Percentiles rank a stretch among this genome's conserved stretches.
These are phyloP conservation scores for Pharmacophagus antenor DNA, from an alignment of 2,888 invertebrate species.

Conservation along the genomic window DNA sequence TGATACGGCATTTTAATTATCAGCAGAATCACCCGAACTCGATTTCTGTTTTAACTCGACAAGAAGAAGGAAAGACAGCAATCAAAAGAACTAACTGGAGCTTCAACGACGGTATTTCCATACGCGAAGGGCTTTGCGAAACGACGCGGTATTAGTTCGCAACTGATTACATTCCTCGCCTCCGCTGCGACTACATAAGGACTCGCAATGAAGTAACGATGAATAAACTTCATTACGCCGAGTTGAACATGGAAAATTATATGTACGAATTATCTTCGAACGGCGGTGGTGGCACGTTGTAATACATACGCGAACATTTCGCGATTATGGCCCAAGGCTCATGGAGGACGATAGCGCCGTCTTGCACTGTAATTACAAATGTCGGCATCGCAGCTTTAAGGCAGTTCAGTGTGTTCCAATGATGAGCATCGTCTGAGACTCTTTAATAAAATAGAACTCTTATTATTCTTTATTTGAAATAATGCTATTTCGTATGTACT, in stretches of 20 bases:
- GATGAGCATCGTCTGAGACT: constrained; percentile 30
- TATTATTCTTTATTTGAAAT: constrained; percentile 10
- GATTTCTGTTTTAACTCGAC: constrained; percentile 75
- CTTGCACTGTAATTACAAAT: constrained; percentile 44
- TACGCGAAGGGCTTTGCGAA: constrained; percentile 70
- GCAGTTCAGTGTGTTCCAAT: constrained; percentile 23
- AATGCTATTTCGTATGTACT: not conserved
- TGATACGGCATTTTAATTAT: constrained; percentile 75
- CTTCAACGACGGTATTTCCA: constrained; percentile 76
- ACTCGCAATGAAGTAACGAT: constrained; percentile 76
- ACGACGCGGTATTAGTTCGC: constrained; percentile 77
- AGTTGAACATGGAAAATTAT: constrained; percentile 79
- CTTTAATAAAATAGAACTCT: constrained; percentile 34
- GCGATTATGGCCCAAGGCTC: constrained; percentile 32
- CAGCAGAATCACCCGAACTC: constrained; percentile 66
- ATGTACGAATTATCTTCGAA: constrained; percentile 77
- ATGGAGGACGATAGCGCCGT: constrained; percentile 31
- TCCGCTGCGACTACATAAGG: constrained; percentile 68
- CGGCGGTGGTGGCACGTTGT: constrained; percentile 57
- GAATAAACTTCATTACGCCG: constrained; percentile 79
- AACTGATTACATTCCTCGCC: constrained; percentile 78
- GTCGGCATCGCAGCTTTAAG: constrained; percentile 57
- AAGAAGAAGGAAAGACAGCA: constrained; percentile 69
- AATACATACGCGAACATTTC: constrained; percentile 47
- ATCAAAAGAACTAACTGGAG: constrained; percentile 78